Conservation (phyloP, 2,888 invertebrate species). For the Ariolimax columbianus region DNA sequence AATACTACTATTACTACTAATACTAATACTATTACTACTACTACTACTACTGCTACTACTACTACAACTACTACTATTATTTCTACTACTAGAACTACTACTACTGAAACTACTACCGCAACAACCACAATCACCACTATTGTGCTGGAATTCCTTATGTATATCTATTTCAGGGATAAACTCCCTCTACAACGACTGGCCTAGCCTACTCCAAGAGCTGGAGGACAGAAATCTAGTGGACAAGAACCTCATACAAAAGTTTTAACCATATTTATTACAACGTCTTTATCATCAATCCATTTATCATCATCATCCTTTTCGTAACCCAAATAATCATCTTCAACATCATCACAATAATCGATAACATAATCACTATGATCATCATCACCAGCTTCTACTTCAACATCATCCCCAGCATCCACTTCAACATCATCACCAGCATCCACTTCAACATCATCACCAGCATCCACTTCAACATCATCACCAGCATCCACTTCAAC, state of each 20-base stretch:
- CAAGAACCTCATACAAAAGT: conserved; percentile 14
- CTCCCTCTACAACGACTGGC: conserved; percentile 25
- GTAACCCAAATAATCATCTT: not conserved
- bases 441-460: conserved; percentile 13
- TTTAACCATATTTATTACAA: not conserved
- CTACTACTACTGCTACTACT: conserved; percentile 13
- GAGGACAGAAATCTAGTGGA: conserved; percentile 10
- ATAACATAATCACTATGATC: not conserved
- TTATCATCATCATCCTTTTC: conserved; percentile 11
- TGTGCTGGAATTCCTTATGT: too few relatives aligned
- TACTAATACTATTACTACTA: conserved; percentile 13
- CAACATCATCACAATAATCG: not conserved
- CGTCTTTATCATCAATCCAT: not conserved
- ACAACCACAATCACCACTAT: not conserved
- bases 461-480: not conserved
- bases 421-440: not conserved
- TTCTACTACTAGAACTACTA: not conserved
- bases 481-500: not conserved
- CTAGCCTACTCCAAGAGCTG: conserved; percentile 5
- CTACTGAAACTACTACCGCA: not conserved
- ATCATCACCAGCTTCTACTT: not conserved
- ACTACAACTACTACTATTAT: conserved; percentile 21
- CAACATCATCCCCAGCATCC: not conserved
- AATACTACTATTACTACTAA: conserved; percentile 21
- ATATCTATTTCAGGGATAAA: conserved; percentile 3